Percentiles rank a stretch among this genome's conserved stretches.
Evolutionary conservation across 2,113 vertebrate genomes (phyloP).

Genomic region (Xiphophorus couchianus): DNA sequence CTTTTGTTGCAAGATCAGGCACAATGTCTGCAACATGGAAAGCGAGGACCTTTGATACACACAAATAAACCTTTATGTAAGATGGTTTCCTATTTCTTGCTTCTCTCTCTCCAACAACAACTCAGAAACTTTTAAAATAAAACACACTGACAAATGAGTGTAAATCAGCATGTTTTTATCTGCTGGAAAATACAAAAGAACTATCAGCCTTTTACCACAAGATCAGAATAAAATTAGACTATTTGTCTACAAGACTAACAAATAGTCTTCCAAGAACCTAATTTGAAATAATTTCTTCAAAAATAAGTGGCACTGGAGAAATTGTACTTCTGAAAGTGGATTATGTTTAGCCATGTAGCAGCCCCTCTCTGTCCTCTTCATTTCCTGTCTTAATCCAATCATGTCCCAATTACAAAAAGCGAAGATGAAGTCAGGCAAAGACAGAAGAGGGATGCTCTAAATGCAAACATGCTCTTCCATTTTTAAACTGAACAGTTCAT

Average conservation of each 20-base stretch:
- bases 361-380: conserved; percentile 36
- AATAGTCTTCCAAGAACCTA: conserved; percentile 26
- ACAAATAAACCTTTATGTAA: conserved; percentile 50
- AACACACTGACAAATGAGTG: conserved; percentile 5
- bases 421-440: conserved; percentile 48
- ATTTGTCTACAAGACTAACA: conserved; percentile 26
- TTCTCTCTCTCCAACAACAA: conserved; percentile 6
- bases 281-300: conserved; percentile 39
- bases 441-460: conserved; percentile 32
- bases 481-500: conserved; percentile 34
- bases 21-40: conserved; percentile 47
- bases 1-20: conserved; percentile 67
- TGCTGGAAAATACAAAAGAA: conserved; percentile 5
- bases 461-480: conserved; percentile 33
- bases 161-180: conserved; percentile 23
- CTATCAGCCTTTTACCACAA: conserved; percentile 8
- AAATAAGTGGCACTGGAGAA: conserved; percentile 40
- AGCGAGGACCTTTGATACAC: conserved; percentile 53
- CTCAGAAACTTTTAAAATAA: not conserved
- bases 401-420: conserved; percentile 68
- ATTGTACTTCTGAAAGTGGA: conserved; percentile 56
- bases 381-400: conserved; percentile 72
- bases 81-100: conserved; percentile 31
- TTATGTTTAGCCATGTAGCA: conserved; percentile 50
- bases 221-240: conserved; percentile 2